A percentile compares a stretch with the other conserved stretches of the same genome.
These are phyloP conservation scores for Paramisgurnus dabryanus DNA, from an alignment of 2,113 vertebrate genomes.

Conservation along the genomic window DNA sequence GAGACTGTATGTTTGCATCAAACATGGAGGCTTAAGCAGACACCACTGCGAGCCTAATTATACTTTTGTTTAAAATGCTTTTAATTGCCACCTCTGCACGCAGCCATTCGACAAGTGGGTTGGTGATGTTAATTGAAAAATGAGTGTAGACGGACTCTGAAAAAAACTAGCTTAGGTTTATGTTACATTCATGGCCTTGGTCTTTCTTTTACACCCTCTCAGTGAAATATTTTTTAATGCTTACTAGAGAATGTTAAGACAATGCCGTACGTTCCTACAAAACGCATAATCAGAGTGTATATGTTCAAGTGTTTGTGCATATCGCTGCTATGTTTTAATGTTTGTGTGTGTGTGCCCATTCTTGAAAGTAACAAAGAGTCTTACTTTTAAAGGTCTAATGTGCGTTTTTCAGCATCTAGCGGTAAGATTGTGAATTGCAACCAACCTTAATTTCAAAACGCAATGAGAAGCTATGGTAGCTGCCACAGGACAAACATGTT, in stretches of 20 bases:
- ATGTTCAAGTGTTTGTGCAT: neutral
- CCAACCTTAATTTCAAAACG: neutral
- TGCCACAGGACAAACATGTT: too few relatives aligned
- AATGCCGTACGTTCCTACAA: neutral
- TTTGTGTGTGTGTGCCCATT: neutral
- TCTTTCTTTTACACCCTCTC: neutral
- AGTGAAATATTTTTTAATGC: neutral
- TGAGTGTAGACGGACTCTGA: neutral
- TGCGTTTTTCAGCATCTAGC: too few relatives aligned
- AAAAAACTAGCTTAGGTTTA: neutral
- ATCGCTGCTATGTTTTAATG: neutral
- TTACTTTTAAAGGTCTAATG: neutral
- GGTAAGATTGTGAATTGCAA: too few relatives aligned
- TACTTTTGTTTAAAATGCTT: slow-evolving; percentile 32
- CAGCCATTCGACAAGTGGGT: slow-evolving; percentile 20
- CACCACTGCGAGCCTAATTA: slow-evolving; percentile 40
- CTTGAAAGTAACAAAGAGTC: neutral
- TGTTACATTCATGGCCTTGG: neutral
- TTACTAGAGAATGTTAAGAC: neutral
- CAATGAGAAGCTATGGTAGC: neutral
- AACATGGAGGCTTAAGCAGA: slow-evolving; percentile 46
- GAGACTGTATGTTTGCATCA: slow-evolving; percentile 41
- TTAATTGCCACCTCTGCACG: slow-evolving; percentile 15
- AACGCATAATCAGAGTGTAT: neutral
- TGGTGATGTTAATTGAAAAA: slow-evolving; percentile 23